A percentile compares a stretch with the other conserved stretches of the same genome.
These are phyloP conservation scores for Zosterops borbonicus DNA, from an alignment of 2,113 vertebrate genomes.

Conservation along the genomic window DNA sequence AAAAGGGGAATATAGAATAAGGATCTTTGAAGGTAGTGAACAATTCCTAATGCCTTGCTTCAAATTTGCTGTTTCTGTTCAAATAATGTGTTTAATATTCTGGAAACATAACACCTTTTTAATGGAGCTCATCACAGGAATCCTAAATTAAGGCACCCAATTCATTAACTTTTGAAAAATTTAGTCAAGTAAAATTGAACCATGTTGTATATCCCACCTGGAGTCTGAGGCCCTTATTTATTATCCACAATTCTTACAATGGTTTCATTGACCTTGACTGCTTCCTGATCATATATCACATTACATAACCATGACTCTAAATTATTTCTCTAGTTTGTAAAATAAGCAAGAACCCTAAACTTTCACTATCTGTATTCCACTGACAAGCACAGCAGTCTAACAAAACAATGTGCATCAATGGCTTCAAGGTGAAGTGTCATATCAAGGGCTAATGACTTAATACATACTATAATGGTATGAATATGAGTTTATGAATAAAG, in stretches of 20 bases:
- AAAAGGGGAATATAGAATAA: not conserved
- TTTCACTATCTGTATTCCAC: not conserved
- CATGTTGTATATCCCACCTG: not conserved
- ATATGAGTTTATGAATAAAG: not conserved
- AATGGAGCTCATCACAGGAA: not conserved
- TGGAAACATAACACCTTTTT: not conserved
- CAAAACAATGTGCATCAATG: not conserved
- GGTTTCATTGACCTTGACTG: slow-evolving; percentile 39
- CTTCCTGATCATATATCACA: slow-evolving; percentile 3
- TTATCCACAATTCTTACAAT: not conserved
- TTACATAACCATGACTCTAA: slow-evolving; percentile 55
- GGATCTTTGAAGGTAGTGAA: not conserved
- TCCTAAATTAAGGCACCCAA: not conserved
- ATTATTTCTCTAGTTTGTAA: slow-evolving; percentile 17
- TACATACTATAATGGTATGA: not conserved
- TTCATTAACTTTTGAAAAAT: not conserved
- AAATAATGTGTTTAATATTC: not conserved
- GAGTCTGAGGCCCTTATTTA: not conserved
- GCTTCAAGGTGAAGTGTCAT: not conserved
- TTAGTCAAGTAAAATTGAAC: not conserved
- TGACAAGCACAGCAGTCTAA: not conserved
- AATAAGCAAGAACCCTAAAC: not conserved
- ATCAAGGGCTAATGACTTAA: not conserved
- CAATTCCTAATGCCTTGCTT: not conserved
- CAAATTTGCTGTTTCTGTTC: not conserved